Evolutionary conservation across 2,888 invertebrate genomes (phyloP).

Genomic region (Cephus runcator): DNA sequence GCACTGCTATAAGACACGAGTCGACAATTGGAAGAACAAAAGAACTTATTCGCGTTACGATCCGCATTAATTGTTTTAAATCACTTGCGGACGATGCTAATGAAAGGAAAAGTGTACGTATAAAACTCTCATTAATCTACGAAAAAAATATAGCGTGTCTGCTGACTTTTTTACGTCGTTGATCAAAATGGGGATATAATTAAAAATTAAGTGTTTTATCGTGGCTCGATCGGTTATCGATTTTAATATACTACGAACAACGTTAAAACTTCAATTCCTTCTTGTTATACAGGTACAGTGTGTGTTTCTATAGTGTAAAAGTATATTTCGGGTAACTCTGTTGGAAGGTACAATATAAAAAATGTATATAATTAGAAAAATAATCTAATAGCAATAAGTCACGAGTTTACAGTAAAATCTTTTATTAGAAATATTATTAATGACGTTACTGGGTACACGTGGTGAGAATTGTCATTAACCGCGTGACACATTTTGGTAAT

Average conservation of each 20-base stretch:
- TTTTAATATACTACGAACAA: neutral
- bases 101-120: no score
- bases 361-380: neutral
- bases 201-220: neutral
- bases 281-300: neutral
- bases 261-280: neutral
- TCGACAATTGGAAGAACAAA: no score
- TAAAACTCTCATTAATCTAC: no score
- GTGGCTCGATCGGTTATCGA: neutral
- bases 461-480: neutral
- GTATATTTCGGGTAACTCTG: neutral
- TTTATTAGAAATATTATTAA: neutral
- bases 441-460: neutral
- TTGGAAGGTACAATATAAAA: neutral
- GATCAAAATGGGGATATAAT: neutral
- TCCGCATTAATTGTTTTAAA: no score
- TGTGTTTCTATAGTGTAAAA: neutral
- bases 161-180: neutral
- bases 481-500: neutral
- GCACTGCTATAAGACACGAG: no score
- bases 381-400: neutral
- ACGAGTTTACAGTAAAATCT: neutral
- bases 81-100: no score
- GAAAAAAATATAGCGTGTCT: no score
- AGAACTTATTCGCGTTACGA: no score